phyloP scores from a whole-genome alignment of 37 sponge, comb jelly and placozoan species.

The Geodia barretti region DNA sequence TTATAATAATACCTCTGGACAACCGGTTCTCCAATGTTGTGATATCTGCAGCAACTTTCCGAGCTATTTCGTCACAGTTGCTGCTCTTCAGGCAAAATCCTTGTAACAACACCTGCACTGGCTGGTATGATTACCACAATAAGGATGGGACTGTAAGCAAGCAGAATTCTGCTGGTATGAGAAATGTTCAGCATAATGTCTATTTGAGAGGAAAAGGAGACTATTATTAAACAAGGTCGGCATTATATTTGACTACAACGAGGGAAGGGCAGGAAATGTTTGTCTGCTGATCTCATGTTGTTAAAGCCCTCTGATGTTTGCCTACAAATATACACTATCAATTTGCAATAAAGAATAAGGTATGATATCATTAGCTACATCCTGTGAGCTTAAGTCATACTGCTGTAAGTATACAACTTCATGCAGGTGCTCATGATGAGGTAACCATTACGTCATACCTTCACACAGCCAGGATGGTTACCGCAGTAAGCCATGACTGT shows the following conservation, averaged over 20 bases:
- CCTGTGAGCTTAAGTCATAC: too few relatives aligned
- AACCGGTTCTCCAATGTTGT: slow-evolving; percentile 32
- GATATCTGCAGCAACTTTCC: neutral
- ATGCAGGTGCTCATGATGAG: too few relatives aligned
- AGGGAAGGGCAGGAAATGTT: slow-evolving; percentile 8
- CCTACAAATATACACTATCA: too few relatives aligned
- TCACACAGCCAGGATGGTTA: slow-evolving; percentile 1
- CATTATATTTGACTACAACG: too few relatives aligned
- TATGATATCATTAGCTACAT: neutral
- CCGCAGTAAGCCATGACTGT: slow-evolving; percentile 69
- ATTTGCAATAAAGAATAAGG: too few relatives aligned
- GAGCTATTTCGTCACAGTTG: slow-evolving; percentile 30
- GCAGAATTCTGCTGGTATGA: too few relatives aligned
- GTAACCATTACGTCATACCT: slow-evolving; percentile 31
- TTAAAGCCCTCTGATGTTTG: too few relatives aligned
- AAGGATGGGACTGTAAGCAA: too few relatives aligned
- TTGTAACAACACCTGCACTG: slow-evolving; percentile 58
- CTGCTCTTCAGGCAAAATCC: slow-evolving; percentile 31
- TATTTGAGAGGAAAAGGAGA: too few relatives aligned
- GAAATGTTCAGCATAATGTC: too few relatives aligned
- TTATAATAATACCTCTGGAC: slow-evolving; percentile 46
- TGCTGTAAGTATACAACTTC: neutral
- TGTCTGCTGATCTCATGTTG: neutral
- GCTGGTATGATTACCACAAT: slow-evolving; percentile 26
- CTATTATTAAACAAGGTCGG: too few relatives aligned